Percentiles rank a stretch among this genome's conserved stretches.
phyloP scores from a whole-genome alignment of 2,113 vertebrate species.

The Pedetes capensis region DNA sequence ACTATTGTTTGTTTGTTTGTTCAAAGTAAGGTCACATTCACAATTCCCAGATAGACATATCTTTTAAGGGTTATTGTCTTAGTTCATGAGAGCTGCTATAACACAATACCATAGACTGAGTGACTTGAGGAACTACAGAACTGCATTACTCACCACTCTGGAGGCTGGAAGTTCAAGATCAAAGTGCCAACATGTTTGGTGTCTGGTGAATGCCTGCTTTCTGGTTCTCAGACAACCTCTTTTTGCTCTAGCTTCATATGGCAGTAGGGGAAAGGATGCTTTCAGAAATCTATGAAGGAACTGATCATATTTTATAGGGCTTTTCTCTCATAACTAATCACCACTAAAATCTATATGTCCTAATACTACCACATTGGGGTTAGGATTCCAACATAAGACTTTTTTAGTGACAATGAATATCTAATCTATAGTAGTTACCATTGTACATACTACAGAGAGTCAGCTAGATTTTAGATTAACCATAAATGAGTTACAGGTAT shows the following conservation, averaged over 20 bases:
- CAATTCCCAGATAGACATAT: background rate
- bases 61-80: background rate
- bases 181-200: background rate
- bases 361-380: background rate
- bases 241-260: background rate
- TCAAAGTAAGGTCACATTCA: background rate
- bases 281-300: background rate
- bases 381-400: background rate
- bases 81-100: too few species aligned
- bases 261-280: background rate
- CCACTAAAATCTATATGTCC: background rate
- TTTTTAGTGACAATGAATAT: background rate
- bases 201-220: background rate
- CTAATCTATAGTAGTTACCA: background rate
- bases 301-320: background rate
- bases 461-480: background rate
- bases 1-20: background rate
- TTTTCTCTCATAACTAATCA: background rate
- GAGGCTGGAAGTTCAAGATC: background rate
- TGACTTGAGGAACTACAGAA: background rate
- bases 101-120: background rate
- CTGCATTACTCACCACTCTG: background rate
- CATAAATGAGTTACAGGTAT: background rate
- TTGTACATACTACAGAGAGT: background rate
- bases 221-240: background rate